Evolutionary conservation across 1,140 invertebrate species (phyloP).

Genomic region (Trinorchestia longiramus): DNA sequence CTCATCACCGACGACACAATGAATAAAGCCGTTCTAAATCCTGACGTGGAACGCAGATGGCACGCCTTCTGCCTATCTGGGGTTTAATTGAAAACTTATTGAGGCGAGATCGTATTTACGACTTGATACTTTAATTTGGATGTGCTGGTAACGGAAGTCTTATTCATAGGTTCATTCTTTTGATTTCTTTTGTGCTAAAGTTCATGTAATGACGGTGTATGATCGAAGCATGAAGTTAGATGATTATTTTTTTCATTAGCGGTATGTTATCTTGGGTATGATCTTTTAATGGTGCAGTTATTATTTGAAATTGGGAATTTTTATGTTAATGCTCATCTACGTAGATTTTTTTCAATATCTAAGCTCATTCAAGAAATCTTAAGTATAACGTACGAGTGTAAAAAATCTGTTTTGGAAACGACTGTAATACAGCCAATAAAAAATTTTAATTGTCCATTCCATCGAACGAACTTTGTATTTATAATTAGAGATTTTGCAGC

Average conservation of each 20-base stretch:
- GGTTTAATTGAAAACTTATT: conserved; percentile 8
- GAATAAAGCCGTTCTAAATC: conserved; percentile 1
- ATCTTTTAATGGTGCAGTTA: too few relatives aligned
- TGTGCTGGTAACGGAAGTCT: background rate
- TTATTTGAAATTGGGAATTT: too few relatives aligned
- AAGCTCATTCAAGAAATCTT: too few relatives aligned
- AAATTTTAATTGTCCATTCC: too few relatives aligned
- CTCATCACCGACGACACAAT: background rate
- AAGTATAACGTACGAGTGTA: too few relatives aligned
- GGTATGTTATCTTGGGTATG: too few relatives aligned
- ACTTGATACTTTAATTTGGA: background rate
- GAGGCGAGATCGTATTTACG: background rate
- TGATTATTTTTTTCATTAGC: background rate
- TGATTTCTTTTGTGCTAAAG: background rate
- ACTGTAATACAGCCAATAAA: too few relatives aligned
- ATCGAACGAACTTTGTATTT: too few relatives aligned
- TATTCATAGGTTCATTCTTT: background rate
- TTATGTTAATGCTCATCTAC: too few relatives aligned
- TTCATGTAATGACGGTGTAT: background rate
- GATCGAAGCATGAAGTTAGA: background rate
- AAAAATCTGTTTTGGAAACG: too few relatives aligned
- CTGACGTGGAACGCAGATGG: background rate
- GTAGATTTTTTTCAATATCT: too few relatives aligned
- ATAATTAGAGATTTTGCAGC: too few relatives aligned
- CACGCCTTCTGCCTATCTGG: background rate